Base-by-base conservation (phyloP, 2,113 vertebrate genomes). In the Sinocyclocheilus rhinocerous region DNA sequence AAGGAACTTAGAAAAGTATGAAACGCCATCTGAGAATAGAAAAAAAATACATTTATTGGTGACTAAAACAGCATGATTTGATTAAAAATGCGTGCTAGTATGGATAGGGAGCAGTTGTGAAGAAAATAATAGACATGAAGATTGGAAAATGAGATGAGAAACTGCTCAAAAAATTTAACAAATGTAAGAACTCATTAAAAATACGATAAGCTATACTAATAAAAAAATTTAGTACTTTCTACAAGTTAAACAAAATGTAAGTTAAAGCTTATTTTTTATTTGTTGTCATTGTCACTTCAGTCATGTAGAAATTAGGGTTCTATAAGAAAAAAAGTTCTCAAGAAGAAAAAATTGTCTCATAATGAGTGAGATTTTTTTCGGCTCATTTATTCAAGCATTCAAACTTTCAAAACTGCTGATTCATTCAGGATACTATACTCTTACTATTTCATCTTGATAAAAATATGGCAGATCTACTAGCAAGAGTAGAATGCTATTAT, bases 1-100 rank as follows among this genome's bases (percentile, higher is more conserved):
- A 63, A 81, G 39, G 42, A n/a, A 50, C 52, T 70, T 3, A 42
- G 18, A 39, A 72, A 72, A 2, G 39, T 26, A 65, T 57, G 76
- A 85, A 87, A 57, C 15, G 70, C 57, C 67, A 69, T 20, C 12
- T 73, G 48, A 39, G 50, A 73, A 85, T 48, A 87, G 67, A 76
- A 82, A 85, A 85, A 78, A 48, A 29, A 84, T 45, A 26, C 24
- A 73, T 85, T 87, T 72, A 85, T 36, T 83, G 55, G 63, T 61
- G 52, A 48, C 52, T 87, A 63, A 87, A 84, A 89, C 85, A 87
- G 83, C 85, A 57, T 78, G 78, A 87, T 79, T 89, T 89, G 76
- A 89, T 85, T 85, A 89, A 59, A 83, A 83, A 85, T 33, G 15
- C 33, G 22, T 79, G 48, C 55, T n/a, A 9, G 10, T 52, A 55